phyloP scores from a whole-genome alignment of 2,888 invertebrate species.

The Leptinotarsa peninsularis region DNA sequence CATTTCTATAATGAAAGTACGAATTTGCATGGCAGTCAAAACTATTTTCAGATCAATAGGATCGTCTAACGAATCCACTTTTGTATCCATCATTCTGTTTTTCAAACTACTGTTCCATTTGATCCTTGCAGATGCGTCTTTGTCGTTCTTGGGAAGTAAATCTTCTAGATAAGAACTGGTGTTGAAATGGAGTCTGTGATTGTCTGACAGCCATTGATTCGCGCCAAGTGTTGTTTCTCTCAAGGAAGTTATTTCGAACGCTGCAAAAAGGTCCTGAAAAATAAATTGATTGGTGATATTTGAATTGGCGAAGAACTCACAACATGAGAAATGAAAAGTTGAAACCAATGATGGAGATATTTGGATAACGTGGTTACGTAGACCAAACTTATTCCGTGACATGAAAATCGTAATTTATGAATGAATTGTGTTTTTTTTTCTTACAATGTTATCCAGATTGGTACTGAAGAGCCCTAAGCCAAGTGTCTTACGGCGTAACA shows the following conservation, averaged over 20 bases:
- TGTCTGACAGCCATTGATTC: conserved; percentile 71
- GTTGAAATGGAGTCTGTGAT: conserved; percentile 60
- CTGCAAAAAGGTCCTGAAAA: conserved; percentile 62
- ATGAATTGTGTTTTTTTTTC: no score
- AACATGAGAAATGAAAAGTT: no score
- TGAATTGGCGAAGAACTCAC: not conserved
- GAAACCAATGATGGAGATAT: no score
- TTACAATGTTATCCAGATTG: no score
- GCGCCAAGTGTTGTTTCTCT: conserved; percentile 66
- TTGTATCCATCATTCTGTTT: conserved; percentile 8
- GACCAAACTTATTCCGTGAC: no score
- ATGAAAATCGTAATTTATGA: no score
- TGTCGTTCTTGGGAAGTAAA: conserved; percentile 36
- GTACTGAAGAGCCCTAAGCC: no score
- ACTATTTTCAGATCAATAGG: conserved; percentile 63
- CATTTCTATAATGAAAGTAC: conserved; percentile 71
- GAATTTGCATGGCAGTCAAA: conserved; percentile 80
- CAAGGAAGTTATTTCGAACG: conserved; percentile 60
- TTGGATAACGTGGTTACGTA: no score
- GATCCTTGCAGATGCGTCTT: conserved; percentile 34
- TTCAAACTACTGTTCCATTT: conserved; percentile 28
- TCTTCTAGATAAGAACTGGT: conserved; percentile 55
- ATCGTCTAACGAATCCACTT: conserved; percentile 38
- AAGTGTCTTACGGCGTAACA: no score
- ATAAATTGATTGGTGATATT: not conserved